Conservation (phyloP, 2,888 invertebrate genomes). For the Ptilodon capucinus region DNA sequence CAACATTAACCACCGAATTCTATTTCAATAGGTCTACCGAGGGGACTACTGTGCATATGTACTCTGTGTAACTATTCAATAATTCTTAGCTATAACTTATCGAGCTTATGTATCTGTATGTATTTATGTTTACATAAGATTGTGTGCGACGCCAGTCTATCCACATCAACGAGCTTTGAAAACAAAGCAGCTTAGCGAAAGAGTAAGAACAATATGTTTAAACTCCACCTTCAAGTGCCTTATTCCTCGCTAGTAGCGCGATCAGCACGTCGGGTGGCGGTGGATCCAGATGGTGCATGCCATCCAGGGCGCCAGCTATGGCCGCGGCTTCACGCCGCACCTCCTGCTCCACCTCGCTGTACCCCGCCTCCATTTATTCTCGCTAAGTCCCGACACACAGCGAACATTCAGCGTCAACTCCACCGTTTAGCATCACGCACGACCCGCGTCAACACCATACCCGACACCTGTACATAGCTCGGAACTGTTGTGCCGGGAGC, state of each 20-base stretch:
- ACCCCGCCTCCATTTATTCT: slow-evolving; percentile 57
- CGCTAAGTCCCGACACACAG: slow-evolving; percentile 56
- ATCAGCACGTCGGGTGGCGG: slow-evolving; percentile 93
- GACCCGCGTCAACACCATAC: slow-evolving; percentile 34
- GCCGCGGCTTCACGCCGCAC: slow-evolving; percentile 46
- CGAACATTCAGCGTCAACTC: slow-evolving; percentile 44
- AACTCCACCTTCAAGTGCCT: slow-evolving; percentile 92
- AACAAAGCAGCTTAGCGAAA: no score
- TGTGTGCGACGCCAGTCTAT: background rate
- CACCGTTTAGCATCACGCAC: slow-evolving; percentile 51
- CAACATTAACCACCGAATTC: no score
- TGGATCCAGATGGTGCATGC: slow-evolving; percentile 71
- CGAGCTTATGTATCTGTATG: no score
- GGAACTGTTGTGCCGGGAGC: slow-evolving; percentile 36
- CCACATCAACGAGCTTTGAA: background rate
- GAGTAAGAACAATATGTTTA: background rate
- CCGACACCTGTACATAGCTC: slow-evolving; percentile 51
- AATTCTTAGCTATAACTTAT: no score
- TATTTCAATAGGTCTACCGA: no score
- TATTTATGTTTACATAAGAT: no score
- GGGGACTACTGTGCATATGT: no score
- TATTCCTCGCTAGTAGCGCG: slow-evolving; percentile 92
- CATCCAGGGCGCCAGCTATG: slow-evolving; percentile 61
- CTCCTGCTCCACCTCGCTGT: slow-evolving; percentile 57
- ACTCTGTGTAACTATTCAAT: no score